phyloP scores from a whole-genome alignment of 2,113 vertebrate genomes.

The Sturnira hondurensis region DNA sequence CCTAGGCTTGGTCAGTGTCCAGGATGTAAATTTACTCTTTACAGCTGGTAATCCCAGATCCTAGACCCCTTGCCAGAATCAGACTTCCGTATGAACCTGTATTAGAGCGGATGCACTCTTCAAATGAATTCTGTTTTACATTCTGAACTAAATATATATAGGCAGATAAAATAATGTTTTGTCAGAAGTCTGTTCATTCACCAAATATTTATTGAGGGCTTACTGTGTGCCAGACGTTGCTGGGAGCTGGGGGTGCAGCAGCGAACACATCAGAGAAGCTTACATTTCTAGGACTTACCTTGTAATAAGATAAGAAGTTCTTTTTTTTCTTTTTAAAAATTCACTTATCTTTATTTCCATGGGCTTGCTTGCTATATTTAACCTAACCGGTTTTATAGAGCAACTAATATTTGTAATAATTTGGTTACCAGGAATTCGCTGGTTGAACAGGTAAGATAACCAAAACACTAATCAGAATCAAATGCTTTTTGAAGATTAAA shows the following conservation, averaged over 20 bases:
- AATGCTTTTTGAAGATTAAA: neutral
- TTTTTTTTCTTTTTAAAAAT: conserved; percentile 6
- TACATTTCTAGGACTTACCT: neutral
- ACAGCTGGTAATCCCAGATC: conserved; percentile 12
- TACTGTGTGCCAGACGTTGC: neutral
- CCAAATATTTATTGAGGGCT: neutral
- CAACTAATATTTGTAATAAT: neutral
- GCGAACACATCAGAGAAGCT: neutral
- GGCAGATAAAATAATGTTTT: neutral
- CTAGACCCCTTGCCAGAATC: neutral
- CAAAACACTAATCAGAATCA: neutral
- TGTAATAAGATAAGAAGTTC: neutral
- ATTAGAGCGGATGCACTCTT: neutral
- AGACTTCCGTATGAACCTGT: neutral
- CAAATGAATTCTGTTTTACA: neutral
- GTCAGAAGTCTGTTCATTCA: neutral
- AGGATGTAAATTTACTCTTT: conserved; percentile 36
- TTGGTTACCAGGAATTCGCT: neutral
- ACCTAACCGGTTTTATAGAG: conserved; percentile 1
- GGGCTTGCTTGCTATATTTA: neutral
- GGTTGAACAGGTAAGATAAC: neutral
- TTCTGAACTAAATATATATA: neutral
- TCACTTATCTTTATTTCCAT: neutral
- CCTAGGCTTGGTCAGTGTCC: neutral
- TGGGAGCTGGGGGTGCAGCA: neutral